Evolutionary conservation across 2,888 invertebrate species (phyloP).

Genomic region (Anorthoa munda): DNA sequence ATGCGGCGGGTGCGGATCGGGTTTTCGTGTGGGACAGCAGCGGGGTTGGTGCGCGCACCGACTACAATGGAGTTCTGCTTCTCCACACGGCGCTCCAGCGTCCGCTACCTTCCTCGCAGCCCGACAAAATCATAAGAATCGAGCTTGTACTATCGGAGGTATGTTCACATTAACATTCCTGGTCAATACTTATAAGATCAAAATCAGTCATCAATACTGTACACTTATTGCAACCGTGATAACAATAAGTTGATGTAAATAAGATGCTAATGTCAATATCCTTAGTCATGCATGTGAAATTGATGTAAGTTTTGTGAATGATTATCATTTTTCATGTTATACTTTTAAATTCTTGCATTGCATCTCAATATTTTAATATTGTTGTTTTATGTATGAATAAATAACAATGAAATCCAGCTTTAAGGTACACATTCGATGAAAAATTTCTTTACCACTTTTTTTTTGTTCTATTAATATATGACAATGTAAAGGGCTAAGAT

Average conservation of each 20-base stretch:
- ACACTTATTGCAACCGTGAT: slow-evolving; percentile 15
- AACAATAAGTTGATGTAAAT: slow-evolving; percentile 44
- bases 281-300: slow-evolving; percentile 14
- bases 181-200: background rate
- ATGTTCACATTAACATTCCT: slow-evolving; percentile 62
- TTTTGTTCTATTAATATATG: background rate
- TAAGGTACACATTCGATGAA: background rate
- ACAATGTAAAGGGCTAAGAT: background rate
- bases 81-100: slow-evolving; percentile 97
- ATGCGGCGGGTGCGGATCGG: slow-evolving; percentile 95
- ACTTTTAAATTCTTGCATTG: background rate
- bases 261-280: slow-evolving; percentile 42
- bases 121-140: slow-evolving; percentile 95
- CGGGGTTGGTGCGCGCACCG: slow-evolving; percentile 96
- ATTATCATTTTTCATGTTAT: background rate
- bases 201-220: background rate
- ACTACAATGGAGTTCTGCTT: slow-evolving; percentile 97
- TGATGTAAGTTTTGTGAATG: slow-evolving; percentile 1
- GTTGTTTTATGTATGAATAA: background rate
- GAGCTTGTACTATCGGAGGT: slow-evolving; percentile 97
- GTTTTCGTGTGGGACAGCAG: slow-evolving; percentile 96
- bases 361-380: background rate
- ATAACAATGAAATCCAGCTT: background rate
- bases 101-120: slow-evolving; percentile 93
- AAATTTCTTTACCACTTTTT: too few relatives aligned